phyloP scores from a whole-genome alignment of 1,140 invertebrate species.

The Drosophila mojavensis region DNA sequence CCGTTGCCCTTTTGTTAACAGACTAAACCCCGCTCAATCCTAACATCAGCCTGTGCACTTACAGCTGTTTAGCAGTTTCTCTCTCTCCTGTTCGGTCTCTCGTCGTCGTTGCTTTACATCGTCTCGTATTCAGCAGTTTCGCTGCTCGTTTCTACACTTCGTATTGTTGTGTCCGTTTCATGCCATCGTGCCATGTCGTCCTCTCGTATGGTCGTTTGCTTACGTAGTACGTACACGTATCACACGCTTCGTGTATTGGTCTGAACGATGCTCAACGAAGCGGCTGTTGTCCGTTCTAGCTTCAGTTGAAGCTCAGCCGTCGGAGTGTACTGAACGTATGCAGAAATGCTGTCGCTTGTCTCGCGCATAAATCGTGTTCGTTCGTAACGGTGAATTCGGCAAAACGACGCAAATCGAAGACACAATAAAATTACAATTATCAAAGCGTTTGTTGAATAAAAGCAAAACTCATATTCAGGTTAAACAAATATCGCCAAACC shows the following conservation, averaged over 20 bases:
- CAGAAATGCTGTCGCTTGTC: slow-evolving; percentile 65
- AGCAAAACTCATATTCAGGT: neutral
- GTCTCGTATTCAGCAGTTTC: slow-evolving; percentile 30
- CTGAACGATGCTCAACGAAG: slow-evolving; percentile 33
- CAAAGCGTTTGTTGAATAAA: slow-evolving; percentile 14
- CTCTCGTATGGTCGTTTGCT: slow-evolving; percentile 16
- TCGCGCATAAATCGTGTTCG: slow-evolving; percentile 38
- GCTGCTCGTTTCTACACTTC: neutral
- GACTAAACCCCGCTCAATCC: no score
- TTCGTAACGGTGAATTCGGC: slow-evolving; percentile 32
- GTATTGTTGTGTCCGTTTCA: slow-evolving; percentile 2
- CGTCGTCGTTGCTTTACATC: neutral
- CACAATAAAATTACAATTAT: neutral
- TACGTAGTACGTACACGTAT: neutral
- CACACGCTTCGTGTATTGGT: slow-evolving; percentile 4
- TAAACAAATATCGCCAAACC: neutral
- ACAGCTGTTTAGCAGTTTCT: neutral
- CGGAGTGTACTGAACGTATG: slow-evolving; percentile 70
- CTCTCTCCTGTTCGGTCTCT: no score
- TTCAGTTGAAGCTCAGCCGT: slow-evolving; percentile 74
- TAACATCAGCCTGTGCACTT: neutral
- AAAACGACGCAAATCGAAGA: slow-evolving; percentile 10
- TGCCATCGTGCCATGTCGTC: slow-evolving; percentile 17
- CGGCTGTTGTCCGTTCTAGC: slow-evolving; percentile 20
- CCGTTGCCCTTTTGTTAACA: no score